Conservation (phyloP, 2,113 vertebrate genomes). For the Piprites chloris region DNA sequence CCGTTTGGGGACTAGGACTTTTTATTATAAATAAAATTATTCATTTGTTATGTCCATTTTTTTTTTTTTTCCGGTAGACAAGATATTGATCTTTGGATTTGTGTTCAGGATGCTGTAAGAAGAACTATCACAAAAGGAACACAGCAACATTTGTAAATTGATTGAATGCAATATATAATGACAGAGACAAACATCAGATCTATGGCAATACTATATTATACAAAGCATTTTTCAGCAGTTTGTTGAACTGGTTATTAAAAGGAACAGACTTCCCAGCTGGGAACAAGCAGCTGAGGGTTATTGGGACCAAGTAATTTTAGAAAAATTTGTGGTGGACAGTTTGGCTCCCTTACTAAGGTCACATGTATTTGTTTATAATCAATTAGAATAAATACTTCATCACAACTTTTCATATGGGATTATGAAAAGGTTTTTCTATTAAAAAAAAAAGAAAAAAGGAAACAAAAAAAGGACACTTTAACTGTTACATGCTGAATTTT, state of each 20-base stretch:
- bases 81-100: conserved; percentile 76
- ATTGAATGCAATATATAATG: conserved; percentile 58
- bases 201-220: conserved; percentile 62
- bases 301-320: background rate
- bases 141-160: conserved; percentile 63
- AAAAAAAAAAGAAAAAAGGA: fast-evolving
- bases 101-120: conserved; percentile 62
- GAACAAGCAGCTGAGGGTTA: conserved; percentile 37
- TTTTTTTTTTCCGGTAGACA: conserved; percentile 70
- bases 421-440: background rate
- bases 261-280: conserved; percentile 7
- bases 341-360: background rate
- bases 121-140: conserved; percentile 24
- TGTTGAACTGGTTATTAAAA: conserved; percentile 71
- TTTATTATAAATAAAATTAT: conserved; percentile 80
- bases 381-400: conserved; percentile 28
- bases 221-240: conserved; percentile 70
- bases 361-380: background rate
- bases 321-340: conserved; percentile 25
- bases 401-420: background rate
- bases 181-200: conserved; percentile 71
- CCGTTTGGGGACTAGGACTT: conserved; percentile 59
- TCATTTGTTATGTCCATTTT: conserved; percentile 73
- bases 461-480: background rate
- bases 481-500: background rate